phyloP scores from a whole-genome alignment of 2,113 vertebrate genomes.

The Podarcis raffonei region DNA sequence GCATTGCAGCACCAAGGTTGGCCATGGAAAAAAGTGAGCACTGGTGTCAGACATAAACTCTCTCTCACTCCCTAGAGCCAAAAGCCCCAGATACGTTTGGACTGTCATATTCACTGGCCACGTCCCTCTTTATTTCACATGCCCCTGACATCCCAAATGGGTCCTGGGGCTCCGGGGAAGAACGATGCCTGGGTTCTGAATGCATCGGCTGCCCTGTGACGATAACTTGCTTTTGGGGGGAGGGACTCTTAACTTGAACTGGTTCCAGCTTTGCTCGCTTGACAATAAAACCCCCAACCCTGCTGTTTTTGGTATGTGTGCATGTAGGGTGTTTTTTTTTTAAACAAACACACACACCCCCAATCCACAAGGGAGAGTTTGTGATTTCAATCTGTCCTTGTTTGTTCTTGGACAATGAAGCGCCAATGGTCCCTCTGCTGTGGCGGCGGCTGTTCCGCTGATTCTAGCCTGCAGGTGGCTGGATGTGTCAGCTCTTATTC shows the following conservation, averaged over 20 bases:
- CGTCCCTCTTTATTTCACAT: no score
- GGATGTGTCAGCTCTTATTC: slow-evolving; percentile 1
- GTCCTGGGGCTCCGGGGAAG: neutral
- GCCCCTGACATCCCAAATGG: no score
- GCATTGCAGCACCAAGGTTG: neutral
- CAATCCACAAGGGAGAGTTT: neutral
- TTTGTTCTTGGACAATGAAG: slow-evolving; percentile 37
- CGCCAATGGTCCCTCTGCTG: neutral
- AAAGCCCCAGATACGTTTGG: neutral
- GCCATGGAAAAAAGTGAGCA: neutral
- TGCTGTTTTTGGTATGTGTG: neutral
- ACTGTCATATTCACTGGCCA: neutral
- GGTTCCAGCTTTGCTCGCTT: neutral
- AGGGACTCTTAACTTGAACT: neutral
- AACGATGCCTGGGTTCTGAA: neutral
- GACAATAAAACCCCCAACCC: neutral
- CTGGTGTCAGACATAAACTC: no score
- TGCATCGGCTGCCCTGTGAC: neutral
- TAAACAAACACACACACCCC: neutral
- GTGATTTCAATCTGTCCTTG: slow-evolving; percentile 31
- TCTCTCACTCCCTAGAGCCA: neutral
- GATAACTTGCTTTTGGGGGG: no score
- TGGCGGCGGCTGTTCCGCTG: neutral
- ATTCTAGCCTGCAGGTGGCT: slow-evolving; percentile 32
- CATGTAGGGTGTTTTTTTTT: no score